phyloP scores from a whole-genome alignment of 2,888 invertebrate species.

The Lathronympha strigana region DNA sequence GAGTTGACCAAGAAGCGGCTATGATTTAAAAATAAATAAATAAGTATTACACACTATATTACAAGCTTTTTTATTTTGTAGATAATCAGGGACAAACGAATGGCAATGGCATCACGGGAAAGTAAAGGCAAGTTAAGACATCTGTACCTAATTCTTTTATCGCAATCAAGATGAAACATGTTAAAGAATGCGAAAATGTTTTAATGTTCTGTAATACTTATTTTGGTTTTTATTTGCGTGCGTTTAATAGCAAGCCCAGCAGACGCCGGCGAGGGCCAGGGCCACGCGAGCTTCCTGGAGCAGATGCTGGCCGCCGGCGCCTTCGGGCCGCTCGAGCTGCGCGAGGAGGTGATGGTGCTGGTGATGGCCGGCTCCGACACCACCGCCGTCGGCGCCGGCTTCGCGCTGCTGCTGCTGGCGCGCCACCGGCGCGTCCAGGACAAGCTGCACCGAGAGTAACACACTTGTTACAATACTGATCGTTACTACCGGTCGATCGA shows the following conservation, averaged over 20 bases:
- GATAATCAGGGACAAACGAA: constrained; percentile 4
- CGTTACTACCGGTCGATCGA: neutral
- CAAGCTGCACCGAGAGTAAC: neutral
- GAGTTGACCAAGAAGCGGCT: no score
- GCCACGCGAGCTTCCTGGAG: neutral
- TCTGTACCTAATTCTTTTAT: no score
- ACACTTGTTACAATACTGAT: neutral
- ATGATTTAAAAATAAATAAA: no score
- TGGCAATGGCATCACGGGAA: neutral
- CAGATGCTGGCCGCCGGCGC: constrained; percentile 6
- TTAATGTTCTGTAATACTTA: no score
- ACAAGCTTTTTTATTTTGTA: neutral
- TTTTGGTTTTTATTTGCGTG: no score
- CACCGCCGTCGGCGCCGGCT: constrained; percentile 16
- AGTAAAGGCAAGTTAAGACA: neutral
- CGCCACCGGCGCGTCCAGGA: constrained; percentile 1
- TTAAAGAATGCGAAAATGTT: no score
- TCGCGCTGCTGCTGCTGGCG: constrained; percentile 11
- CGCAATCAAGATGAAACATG: no score
- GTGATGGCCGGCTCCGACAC: constrained; percentile 28
- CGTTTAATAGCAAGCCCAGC: neutral
- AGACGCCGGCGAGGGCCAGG: neutral
- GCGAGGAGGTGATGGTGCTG: constrained; percentile 20
- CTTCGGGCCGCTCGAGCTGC: constrained; percentile 37
- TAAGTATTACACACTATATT: no score